Evolutionary conservation across 1,140 invertebrate species (phyloP).

Genomic region (Telenomus remus): DNA sequence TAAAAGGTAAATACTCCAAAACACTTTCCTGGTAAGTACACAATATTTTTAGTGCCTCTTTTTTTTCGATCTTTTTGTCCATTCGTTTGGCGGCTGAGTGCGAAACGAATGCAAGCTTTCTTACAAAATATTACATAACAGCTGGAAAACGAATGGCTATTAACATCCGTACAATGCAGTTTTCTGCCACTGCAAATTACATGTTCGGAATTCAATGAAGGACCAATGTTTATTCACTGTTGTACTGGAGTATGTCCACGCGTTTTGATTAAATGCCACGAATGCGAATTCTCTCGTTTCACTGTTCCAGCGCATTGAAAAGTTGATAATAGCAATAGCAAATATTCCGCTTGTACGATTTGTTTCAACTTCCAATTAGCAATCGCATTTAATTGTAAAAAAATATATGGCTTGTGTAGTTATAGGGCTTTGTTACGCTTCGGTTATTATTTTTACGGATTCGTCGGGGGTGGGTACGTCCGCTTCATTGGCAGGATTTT

Average conservation of each 20-base stretch:
- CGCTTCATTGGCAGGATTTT: not conserved
- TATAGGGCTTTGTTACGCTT: not conserved
- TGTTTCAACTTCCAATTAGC: not conserved
- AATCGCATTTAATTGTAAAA: no score
- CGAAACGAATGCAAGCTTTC: no score
- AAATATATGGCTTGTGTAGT: no score
- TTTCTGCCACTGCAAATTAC: not conserved
- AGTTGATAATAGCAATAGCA: constrained; percentile 20
- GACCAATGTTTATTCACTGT: constrained; percentile 13
- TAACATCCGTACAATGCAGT: no score
- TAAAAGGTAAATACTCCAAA: constrained; percentile 19
- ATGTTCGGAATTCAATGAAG: not conserved
- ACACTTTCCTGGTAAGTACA: constrained; percentile 14
- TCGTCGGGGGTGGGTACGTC: not conserved
- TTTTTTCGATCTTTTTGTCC: no score
- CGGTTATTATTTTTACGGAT: not conserved
- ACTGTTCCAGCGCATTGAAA: constrained; percentile 19
- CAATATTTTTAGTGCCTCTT: no score
- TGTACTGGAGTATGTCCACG: not conserved
- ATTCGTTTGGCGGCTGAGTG: no score
- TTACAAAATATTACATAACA: no score
- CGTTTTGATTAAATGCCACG: constrained; percentile 4
- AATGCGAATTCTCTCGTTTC: constrained; percentile 6
- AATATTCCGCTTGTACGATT: constrained; percentile 3
- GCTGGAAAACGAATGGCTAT: no score